Evolutionary conservation across 2,113 vertebrate genomes (phyloP), one percentile per base, ranked within the genome.

Genomic region (Taxidea taxus): DNA sequence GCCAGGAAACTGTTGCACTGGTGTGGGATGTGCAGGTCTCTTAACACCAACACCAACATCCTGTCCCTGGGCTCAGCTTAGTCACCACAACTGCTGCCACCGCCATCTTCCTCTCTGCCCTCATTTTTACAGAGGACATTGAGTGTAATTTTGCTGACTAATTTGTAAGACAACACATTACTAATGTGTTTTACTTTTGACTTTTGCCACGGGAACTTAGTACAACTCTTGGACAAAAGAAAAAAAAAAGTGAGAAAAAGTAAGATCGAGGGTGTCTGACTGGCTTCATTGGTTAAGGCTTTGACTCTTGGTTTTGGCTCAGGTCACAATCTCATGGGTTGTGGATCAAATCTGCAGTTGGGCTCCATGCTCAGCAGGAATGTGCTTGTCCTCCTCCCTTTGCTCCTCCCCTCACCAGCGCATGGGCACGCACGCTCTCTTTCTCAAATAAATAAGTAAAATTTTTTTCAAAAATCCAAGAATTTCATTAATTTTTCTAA

Each of bases 11-110:
- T 99, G 99, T 99, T 99, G 98, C 99, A 99, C 88, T 99, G 99
- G 93, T 99, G 99, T 23, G 99, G 99, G 97, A 99, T 99, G 98
- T 99, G 99, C 97, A 99, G 99, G 74, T 99, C 99, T 98, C 99
- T 99, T 98, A 99, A 98, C 81, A 99, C 99, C 98, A 99, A 98
- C 99, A 99, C 99, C 99, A 99, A 99, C 99, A 96, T 97, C 90
- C 96, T 97, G 97, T 97, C 97, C 90, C 87, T 60, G 1, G 94
- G 91, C 42, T 97, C 60, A 54, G 84, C 23, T 94, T 91, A 31
- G 70, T 66, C 95, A 49, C 86, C 70, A 58, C 90, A 10, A 66
- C 83, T 77, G 15, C 90, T n/a, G 51, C 74, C 42, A 6, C 90
- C 90, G 51, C 87, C 95, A 60, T 92, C 97, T 92, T 96, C 90